Percentiles rank a stretch among this genome's conserved stretches.
Conservation (phyloP, 2,888 invertebrate species). For the Cephus pygmeus region DNA sequence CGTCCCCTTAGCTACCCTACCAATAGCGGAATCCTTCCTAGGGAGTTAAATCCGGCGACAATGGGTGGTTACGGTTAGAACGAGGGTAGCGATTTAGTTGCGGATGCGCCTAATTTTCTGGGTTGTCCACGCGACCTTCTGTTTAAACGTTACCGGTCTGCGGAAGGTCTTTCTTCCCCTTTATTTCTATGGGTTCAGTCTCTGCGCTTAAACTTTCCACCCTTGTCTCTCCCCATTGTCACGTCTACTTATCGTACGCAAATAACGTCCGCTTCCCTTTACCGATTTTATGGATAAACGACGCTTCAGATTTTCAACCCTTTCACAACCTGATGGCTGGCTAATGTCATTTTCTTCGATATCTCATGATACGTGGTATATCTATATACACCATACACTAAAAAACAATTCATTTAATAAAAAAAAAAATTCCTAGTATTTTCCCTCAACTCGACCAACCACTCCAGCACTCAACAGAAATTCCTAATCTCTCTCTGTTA, state of each 20-base stretch:
- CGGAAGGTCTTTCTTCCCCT: conserved; percentile 20
- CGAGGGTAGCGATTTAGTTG: conserved; percentile 50
- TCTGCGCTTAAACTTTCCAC: not conserved
- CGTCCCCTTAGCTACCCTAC: not conserved
- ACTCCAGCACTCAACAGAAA: not conserved
- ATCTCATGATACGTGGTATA: no score
- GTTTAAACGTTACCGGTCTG: conserved; percentile 41
- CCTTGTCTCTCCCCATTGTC: not conserved
- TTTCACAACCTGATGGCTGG: no score
- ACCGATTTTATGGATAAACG: not conserved
- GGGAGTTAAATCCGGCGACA: conserved; percentile 47
- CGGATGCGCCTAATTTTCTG: conserved; percentile 60
- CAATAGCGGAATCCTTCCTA: not conserved
- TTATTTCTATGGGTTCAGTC: not conserved
- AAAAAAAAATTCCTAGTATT: not conserved
- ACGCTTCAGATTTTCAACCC: not conserved
- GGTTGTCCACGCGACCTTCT: conserved; percentile 51
- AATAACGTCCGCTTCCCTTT: not conserved
- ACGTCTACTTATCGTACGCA: not conserved
- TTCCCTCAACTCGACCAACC: not conserved
- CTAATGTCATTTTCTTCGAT: not conserved
- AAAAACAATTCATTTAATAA: not conserved
- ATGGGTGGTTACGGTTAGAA: conserved; percentile 38
- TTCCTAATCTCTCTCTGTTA: not conserved
- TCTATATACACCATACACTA: not conserved